Evolutionary conservation across 2,113 vertebrate species (phyloP).

Genomic region (Azemiops feae): DNA sequence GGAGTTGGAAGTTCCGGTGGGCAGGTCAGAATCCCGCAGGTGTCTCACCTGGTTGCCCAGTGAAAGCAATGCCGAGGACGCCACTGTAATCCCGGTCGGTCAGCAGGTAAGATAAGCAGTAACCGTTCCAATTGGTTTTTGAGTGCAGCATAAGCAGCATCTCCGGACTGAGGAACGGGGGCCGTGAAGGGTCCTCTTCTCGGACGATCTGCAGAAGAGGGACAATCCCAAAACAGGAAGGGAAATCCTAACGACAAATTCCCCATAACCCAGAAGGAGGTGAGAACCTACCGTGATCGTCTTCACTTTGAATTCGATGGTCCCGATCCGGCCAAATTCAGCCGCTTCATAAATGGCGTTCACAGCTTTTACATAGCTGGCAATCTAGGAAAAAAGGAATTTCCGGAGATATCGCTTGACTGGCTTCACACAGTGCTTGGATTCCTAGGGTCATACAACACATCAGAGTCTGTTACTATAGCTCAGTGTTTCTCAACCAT

Average conservation of each 20-base stretch:
- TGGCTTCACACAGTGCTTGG: neutral
- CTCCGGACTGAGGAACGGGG: slow-evolving; percentile 72
- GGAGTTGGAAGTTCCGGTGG: neutral
- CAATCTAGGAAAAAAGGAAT: slow-evolving; percentile 61
- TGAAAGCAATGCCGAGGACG: slow-evolving; percentile 78
- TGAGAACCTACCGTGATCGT: slow-evolving; percentile 68
- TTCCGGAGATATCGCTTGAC: neutral
- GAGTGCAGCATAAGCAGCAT: slow-evolving; percentile 77
- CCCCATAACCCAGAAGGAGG: neutral
- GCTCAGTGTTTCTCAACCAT: neutral
- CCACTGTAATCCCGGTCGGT: slow-evolving; percentile 80
- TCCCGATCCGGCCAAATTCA: slow-evolving; percentile 72
- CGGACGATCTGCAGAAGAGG: slow-evolving; percentile 60
- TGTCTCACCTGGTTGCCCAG: slow-evolving; percentile 72
- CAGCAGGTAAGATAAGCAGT: slow-evolving; percentile 79
- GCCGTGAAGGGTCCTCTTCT: slow-evolving; percentile 57
- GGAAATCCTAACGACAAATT: neutral
- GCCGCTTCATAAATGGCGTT: slow-evolving; percentile 75
- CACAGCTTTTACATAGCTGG: slow-evolving; percentile 72
- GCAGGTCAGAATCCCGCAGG: neutral
- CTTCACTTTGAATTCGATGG: slow-evolving; percentile 82
- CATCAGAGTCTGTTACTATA: neutral
- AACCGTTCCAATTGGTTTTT: slow-evolving; percentile 71
- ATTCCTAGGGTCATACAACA: neutral
- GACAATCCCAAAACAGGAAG: rapidly evolving